Conservation (phyloP, 2,888 invertebrate genomes). For the Metacarcinus magister region DNA sequence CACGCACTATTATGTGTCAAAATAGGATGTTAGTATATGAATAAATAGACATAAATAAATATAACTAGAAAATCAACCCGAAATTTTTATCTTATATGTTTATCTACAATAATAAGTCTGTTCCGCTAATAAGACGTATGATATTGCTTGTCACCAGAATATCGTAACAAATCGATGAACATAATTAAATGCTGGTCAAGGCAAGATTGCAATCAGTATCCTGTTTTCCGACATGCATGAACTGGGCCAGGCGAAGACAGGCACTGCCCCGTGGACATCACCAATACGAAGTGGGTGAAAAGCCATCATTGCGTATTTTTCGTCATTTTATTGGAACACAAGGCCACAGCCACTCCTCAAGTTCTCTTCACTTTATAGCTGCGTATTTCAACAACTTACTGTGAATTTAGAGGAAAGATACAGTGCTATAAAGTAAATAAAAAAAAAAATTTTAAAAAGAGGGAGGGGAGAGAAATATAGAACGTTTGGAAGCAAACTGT, state of each 20-base stretch:
- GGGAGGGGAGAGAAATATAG: background rate
- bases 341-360: background rate
- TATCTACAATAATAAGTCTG: background rate
- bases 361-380: background rate
- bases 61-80: background rate
- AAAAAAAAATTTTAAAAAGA: no score
- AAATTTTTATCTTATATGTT: background rate
- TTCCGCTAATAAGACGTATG: background rate
- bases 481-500: background rate
- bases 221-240: background rate
- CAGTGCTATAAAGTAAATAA: background rate
- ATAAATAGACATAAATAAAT: no score
- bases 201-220: conserved; percentile 8
- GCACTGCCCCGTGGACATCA: background rate
- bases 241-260: background rate
- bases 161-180: background rate
- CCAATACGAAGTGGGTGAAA: background rate
- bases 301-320: background rate
- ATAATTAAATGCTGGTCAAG: background rate
- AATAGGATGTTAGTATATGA: no score
- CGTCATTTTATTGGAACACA: background rate
- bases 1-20: no score
- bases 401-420: background rate
- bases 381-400: background rate
- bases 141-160: background rate